These are phyloP conservation scores for Lepidostoma basale DNA, from an alignment of 1,140 invertebrate species.

Conservation along the genomic window DNA sequence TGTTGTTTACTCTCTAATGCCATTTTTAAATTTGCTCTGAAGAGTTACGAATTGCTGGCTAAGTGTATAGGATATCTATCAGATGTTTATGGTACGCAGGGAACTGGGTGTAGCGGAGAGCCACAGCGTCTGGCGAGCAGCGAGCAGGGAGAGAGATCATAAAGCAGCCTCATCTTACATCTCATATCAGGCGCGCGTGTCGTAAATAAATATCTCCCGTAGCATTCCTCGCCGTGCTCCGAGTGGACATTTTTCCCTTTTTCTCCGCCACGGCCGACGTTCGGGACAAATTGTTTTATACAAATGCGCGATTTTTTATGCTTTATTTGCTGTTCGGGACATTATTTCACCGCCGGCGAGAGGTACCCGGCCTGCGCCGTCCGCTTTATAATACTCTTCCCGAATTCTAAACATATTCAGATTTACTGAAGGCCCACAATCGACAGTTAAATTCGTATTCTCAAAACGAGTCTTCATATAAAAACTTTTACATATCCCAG, in stretches of 20 bases:
- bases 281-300: conserved; percentile 35
- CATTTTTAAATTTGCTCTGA: neutral
- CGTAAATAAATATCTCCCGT: conserved; percentile 34
- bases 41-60: neutral
- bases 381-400: too few relatives aligned
- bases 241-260: conserved; percentile 5
- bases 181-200: conserved; percentile 36
- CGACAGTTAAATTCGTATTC: too few relatives aligned
- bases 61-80: neutral
- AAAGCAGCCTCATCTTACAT: conserved; percentile 34
- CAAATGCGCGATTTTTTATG: conserved; percentile 24
- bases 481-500: too few relatives aligned
- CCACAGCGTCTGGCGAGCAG: conserved; percentile 26
- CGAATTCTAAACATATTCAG: too few relatives aligned
- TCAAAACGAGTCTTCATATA: too few relatives aligned
- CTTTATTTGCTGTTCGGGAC: conserved; percentile 9
- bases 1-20: neutral
- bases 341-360: neutral
- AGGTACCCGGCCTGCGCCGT: too few relatives aligned
- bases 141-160: conserved; percentile 14
- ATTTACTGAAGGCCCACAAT: too few relatives aligned
- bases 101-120: conserved; percentile 20
- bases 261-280: neutral
- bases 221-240: conserved; percentile 4
- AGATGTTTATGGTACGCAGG: neutral